Conservation (phyloP, 2,113 vertebrate species). For the Thryonomys swinderianus region DNA sequence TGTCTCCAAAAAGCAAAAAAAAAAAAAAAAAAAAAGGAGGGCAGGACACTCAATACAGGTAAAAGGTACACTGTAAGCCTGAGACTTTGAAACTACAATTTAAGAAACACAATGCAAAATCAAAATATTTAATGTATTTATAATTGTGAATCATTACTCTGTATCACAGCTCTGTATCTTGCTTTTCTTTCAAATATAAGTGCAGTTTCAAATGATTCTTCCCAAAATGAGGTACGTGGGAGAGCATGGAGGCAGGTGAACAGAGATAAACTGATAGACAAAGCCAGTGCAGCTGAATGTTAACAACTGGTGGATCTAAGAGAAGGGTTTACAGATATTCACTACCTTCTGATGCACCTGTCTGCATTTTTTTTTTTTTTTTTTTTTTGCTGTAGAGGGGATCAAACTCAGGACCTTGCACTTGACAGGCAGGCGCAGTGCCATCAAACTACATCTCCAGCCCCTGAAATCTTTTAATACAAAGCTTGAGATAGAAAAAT, state of each 20-base stretch:
- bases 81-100: not conserved
- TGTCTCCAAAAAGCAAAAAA: no score
- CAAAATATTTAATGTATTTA: conserved; percentile 35
- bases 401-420: no score
- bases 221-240: not conserved
- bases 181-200: conserved; percentile 67
- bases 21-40: no score
- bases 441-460: no score
- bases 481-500: conserved; percentile 64
- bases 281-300: conserved; percentile 14
- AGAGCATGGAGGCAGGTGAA: not conserved
- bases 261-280: not conserved
- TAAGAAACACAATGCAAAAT: conserved; percentile 38
- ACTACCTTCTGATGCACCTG: not conserved
- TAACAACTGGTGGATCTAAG: not conserved
- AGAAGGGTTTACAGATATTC: not conserved
- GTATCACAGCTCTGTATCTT: conserved; percentile 63
- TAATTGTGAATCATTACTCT: conserved; percentile 51
- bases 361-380: not conserved
- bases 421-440: no score
- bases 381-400: no score
- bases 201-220: conserved; percentile 19
- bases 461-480: conserved; percentile 26
- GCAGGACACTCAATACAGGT: not conserved
- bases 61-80: not conserved